phyloP scores from a whole-genome alignment of 2,888 invertebrate species.

The Cepaea hortensis region DNA sequence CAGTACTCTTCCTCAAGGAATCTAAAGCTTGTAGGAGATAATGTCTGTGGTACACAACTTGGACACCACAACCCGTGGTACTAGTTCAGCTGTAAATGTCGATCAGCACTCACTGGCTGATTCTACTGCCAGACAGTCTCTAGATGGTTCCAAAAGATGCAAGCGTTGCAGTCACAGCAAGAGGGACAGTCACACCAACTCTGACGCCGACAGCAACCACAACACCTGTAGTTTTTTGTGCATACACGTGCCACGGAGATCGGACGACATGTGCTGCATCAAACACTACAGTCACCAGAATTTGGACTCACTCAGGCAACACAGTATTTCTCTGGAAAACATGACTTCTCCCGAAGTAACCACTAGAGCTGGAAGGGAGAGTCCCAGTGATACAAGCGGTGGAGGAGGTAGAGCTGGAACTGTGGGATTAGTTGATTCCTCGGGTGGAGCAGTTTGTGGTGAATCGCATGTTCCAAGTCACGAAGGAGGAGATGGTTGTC shows the following conservation, averaged over 20 bases:
- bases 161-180: background rate
- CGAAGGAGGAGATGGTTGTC: background rate
- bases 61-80: no score
- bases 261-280: no score
- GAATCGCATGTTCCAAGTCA: background rate
- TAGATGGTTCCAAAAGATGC: background rate
- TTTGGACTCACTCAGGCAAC: no score
- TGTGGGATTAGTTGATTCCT: background rate
- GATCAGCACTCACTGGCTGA: no score
- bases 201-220: background rate
- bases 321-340: no score
- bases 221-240: background rate
- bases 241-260: background rate
- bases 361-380: background rate
- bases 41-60: no score
- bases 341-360: no score
- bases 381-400: background rate
- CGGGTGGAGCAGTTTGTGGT: background rate
- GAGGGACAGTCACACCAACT: background rate
- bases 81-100: no score
- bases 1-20: no score
- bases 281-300: no score
- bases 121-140: background rate
- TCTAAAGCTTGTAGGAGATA: no score
- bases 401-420: background rate